Evolutionary conservation across 30 jellyfish, hydroid and myxozoan species (phyloP), one percentile per base, ranked within the genome.

Genomic region (Chrysaora quinquecirrha): DNA sequence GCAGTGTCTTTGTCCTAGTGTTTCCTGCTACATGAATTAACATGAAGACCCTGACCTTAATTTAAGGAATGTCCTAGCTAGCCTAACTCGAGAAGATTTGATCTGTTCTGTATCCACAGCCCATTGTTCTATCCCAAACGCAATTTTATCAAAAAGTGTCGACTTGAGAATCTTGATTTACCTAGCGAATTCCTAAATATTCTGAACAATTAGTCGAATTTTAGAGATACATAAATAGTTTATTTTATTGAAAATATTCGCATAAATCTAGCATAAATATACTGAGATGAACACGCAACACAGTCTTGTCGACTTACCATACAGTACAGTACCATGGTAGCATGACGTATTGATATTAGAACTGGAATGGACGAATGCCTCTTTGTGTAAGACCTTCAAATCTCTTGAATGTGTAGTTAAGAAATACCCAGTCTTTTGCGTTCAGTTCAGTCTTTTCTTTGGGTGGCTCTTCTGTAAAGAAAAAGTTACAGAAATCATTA

Each of bases 351-450:
- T 6, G 14, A 20, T 11, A 21, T 89, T 84, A 89, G 64, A 89
- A 71, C 28, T 94, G 97, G 23, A 90, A 65, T 9, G 85, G 69
- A 30, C 96, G 91, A 47, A 90, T 22, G 18, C 98, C 98, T 46
- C 98, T 30, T 48, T 93, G 98, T 9, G 98, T 93, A 11, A 94
- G 91, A 18, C 97, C 97, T 64, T 95, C 99, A 71, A 95, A 95
- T 60, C 99, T 66, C 69, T 95, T 95, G 76, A 88, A 95, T 0
- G 99, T 95, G 83, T 95, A 95, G 71, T 95, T 95, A 56, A 95
- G 83, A 84, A 95, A 95, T 9, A 95, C 99, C 99, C 99, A 95
- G 66, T 95, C 99, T 62, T 95, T 88, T 12, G 93, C 86, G 48
- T 73, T 65, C 1, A 89, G 64, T 58, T 82, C 97, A n/a, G 80